Evolutionary conservation across 2,797 vertebrate genomes (phyloP), one percentile per base, ranked within the genome.

Genomic region (Pampus argenteus): DNA sequence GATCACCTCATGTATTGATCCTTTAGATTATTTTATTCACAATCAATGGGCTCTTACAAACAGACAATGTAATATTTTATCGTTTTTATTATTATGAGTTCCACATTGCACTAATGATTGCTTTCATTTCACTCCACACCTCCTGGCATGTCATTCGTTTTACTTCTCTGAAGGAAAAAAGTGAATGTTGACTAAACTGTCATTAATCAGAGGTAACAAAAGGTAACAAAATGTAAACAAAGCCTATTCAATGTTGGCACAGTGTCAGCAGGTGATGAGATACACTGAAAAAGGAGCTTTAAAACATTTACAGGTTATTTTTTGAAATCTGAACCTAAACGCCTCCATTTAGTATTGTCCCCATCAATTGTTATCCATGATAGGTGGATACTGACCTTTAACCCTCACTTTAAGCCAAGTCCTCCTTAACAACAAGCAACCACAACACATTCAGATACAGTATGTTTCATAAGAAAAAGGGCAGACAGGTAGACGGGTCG

Each of bases 351-450:
- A 25, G 8, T 34, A 65, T n/a, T 13, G 40, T 79, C 34, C 38
- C 36, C 26, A 56, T 74, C 57, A 64, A 52, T 58, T 44, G 22
- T 54, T 69, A 61, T 62, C 61, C 55, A 52, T 22, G 9, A 50
- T 49, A 72, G 31, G 65, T 45, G 50, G 6, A 55, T 49, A 70
- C 42, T 73, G 73, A 82, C 65, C 81, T 78, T 85, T 65, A 51
- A 61, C 67, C 76, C 48, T 57, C 1, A 13, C 18, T 59, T 80
- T 29, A 51, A 62, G 10, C 23, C 17, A 69, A 52, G 22, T 52
- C 36, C 50, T 59, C 60, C 49, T 48, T 57, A 59, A 66, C 68
- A 68, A 58, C 63, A 45, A 52, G 49, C 51, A 59, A 65, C 78
- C 28, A 76, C 14, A 66, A 73, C 63, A 74, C 48, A 55, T 22